Percentiles rank a stretch among this genome's conserved stretches.
phyloP scores from a whole-genome alignment of 2,797 vertebrate genomes.

The Phoxinus dragarum region DNA sequence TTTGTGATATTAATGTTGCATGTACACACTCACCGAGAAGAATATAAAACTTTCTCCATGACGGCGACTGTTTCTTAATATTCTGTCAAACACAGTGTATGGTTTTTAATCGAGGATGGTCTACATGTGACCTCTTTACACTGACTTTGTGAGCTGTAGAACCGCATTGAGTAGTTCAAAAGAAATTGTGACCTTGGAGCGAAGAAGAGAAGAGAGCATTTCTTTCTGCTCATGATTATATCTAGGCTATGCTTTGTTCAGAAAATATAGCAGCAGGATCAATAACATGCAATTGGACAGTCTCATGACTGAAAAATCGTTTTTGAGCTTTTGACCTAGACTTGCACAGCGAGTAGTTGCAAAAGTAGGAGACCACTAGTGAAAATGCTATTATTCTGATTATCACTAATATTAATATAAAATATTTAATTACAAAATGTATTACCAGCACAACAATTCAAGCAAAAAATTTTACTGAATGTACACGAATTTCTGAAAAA shows the following conservation, averaged over 20 bases:
- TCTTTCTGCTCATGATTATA: background rate
- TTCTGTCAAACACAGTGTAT: conserved; percentile 15
- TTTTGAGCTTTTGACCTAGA: background rate
- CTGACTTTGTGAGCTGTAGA: background rate
- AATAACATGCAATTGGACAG: background rate
- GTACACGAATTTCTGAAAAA: background rate
- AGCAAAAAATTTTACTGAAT: background rate
- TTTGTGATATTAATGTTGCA: background rate
- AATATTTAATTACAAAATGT: background rate
- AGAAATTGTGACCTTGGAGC: background rate
- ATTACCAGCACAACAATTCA: background rate
- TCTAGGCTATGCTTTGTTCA: background rate
- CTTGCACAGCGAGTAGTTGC: background rate
- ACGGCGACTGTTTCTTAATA: too few relatives aligned
- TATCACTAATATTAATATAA: background rate
- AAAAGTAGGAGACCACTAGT: background rate
- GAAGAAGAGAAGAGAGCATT: conserved; percentile 8
- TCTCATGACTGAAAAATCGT: background rate
- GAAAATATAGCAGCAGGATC: background rate
- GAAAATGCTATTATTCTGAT: background rate
- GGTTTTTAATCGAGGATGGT: conserved; percentile 31
- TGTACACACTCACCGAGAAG: background rate
- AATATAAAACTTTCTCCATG: conserved; percentile 17
- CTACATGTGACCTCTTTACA: conserved; percentile 9
- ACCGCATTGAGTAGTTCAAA: conserved; percentile 9